Base-by-base conservation (phyloP, 1,140 invertebrate species). In the Paralvinella palmiformis region DNA sequence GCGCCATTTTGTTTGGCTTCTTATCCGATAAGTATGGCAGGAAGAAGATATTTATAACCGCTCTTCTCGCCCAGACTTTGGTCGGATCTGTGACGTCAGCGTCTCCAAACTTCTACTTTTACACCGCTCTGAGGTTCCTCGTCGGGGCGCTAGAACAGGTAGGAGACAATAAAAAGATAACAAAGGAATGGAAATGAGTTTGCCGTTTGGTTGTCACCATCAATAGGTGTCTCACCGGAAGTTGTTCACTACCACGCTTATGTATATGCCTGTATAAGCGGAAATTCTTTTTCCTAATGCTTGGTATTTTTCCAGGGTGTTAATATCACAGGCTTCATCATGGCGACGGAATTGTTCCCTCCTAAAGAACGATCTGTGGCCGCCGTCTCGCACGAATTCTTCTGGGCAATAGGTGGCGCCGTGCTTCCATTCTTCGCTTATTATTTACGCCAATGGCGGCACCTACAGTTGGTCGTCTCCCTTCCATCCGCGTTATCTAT, bases 1-100 rank as follows among this genome's bases (percentile, higher is more conserved):
- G 89, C 27, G 89, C 88, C 57, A 85, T 90, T 55, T 78, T 88
- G 29, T 89, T 91, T 75, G 89, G 89, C 22, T 84, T 87, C 69
- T 76, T 91, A 60, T 89, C 89, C 2, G 90, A 92, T 75, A 91
- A 89, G 82, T 62, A 50, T 44, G 67, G 67, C 20, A 20, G 67
- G 35, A 68, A 63, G 56, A 13, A 33, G 32, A n/a, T 29, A 22
- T 64, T 64, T 56, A 45, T 64, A 27, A 17, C 5, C 41, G 35
- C 55, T 17, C 35, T 64, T n/a, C 10, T 64, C 20, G 22, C 32
- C 24, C 63, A 64, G 41, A 36, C 55, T 5, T 31, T 63, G 24
- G 52, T 63, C 10, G 62, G 62, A 15, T 56, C 50, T 3, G n/a
- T 55, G 31, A 63, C 62, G 22, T 24, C 62, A 1, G 15, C 31